Percentiles rank a stretch among this genome's conserved stretches.
These are phyloP conservation scores for Coelopa frigida DNA, from an alignment of 1,140 invertebrate species.

Conservation along the genomic window DNA sequence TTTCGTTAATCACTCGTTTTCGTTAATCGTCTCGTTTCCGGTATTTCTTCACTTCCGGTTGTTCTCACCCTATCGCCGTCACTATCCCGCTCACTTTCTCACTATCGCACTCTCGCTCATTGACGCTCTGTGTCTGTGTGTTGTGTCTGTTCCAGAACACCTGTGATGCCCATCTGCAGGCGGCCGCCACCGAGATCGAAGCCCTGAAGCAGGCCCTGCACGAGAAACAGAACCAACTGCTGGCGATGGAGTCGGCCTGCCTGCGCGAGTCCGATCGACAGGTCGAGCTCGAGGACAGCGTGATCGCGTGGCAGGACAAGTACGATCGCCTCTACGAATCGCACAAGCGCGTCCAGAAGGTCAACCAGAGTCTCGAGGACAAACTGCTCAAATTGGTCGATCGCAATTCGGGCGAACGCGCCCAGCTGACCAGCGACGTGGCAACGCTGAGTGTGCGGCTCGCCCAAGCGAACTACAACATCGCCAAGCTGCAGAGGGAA, in stretches of 20 bases:
- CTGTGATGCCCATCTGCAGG: conserved; percentile 64
- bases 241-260: conserved; percentile 78
- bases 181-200: conserved; percentile 63
- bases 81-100: no score
- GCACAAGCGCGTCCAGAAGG: conserved; percentile 87
- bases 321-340: conserved; percentile 88
- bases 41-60: no score
- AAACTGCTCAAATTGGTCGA: conserved; percentile 89
- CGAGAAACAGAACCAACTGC: conserved; percentile 74
- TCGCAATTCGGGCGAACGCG: conserved; percentile 87
- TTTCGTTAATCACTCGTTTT: no score
- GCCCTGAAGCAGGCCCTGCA: conserved; percentile 71
- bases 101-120: no score
- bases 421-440: conserved; percentile 77
- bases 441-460: conserved; percentile 77
- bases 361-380: conserved; percentile 93
- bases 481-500: conserved; percentile 82
- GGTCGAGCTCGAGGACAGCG: conserved; percentile 74
- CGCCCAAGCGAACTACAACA: conserved; percentile 79
- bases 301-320: conserved; percentile 83
- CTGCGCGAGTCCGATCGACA: conserved; percentile 70
- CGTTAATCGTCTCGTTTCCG: no score
- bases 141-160: conserved; percentile 7
- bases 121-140: no score
- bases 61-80: no score